Evolutionary conservation across 2,888 invertebrate genomes (phyloP).

Genomic region (Pheosia tremula): DNA sequence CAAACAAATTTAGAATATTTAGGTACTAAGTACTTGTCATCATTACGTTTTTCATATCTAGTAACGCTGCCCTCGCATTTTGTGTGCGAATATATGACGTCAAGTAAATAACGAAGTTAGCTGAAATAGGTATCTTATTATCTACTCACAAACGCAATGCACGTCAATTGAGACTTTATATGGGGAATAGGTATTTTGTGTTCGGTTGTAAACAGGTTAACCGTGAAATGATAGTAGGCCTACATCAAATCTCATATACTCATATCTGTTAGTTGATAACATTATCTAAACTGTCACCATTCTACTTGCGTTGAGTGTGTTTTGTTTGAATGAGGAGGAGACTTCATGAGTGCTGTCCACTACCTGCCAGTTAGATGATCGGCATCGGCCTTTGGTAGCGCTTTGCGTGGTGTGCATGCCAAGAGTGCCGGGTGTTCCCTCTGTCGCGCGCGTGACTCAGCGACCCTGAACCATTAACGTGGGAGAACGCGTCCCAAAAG

Average conservation of each 20-base stretch:
- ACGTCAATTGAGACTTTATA: not conserved
- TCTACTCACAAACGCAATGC: not conserved
- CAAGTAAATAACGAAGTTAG: slow-evolving; percentile 3
- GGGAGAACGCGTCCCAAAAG: slow-evolving; percentile 57
- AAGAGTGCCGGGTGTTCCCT: slow-evolving; percentile 75
- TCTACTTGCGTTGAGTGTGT: slow-evolving; percentile 28
- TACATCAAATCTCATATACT: not conserved
- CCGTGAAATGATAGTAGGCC: not conserved
- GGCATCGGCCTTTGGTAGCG: slow-evolving; percentile 43
- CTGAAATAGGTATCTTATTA: not conserved
- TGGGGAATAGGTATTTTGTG: not conserved
- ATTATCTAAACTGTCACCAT: slow-evolving; percentile 23
- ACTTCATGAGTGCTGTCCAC: slow-evolving; percentile 12
- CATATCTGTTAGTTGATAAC: slow-evolving; percentile 19
- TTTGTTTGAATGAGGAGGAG: slow-evolving; percentile 24
- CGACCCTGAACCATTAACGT: slow-evolving; percentile 71
- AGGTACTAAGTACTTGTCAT: slow-evolving; percentile 6
- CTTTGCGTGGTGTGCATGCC: slow-evolving; percentile 59
- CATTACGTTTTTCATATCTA: slow-evolving; percentile 6
- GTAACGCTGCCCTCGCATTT: slow-evolving; percentile 7
- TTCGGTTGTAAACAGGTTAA: not conserved
- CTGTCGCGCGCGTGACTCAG: slow-evolving; percentile 67
- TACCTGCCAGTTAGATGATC: slow-evolving; percentile 25
- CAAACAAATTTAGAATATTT: slow-evolving; percentile 2
- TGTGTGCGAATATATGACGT: slow-evolving; percentile 6